Percentiles rank a stretch among this genome's conserved stretches.
Evolutionary conservation across 2,797 vertebrate genomes (phyloP).

Genomic region (Acrocephalus scirpaceus): DNA sequence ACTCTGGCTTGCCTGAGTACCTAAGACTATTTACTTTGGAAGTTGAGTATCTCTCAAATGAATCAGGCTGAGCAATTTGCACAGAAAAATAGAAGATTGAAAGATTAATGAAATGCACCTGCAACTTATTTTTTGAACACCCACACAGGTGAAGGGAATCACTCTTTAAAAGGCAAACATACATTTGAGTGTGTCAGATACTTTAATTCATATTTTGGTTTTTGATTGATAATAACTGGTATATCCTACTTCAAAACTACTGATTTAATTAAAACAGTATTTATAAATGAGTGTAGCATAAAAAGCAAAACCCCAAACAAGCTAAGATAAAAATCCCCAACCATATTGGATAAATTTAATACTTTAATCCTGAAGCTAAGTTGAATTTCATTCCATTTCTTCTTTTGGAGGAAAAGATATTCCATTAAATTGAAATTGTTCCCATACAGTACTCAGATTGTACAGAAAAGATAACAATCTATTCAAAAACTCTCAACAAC

Average conservation of each 20-base stretch:
- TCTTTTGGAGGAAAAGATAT: background rate
- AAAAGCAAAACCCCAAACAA: background rate
- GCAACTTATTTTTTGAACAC: background rate
- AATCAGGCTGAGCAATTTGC: slow-evolving; percentile 27
- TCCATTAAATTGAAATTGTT: background rate
- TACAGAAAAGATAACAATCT: background rate
- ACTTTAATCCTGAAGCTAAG: background rate
- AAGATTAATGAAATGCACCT: slow-evolving; percentile 40
- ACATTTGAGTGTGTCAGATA: background rate
- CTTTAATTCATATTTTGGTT: background rate
- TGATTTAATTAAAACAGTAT: background rate
- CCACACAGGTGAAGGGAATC: background rate
- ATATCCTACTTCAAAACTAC: background rate
- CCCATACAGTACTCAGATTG: background rate
- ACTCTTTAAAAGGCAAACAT: background rate
- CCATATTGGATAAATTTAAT: background rate
- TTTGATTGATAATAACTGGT: background rate
- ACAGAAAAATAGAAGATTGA: background rate
- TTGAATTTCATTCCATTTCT: background rate
- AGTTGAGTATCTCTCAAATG: slow-evolving; percentile 19
- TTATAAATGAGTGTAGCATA: background rate
- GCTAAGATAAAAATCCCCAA: background rate
- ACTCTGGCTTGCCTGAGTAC: background rate
- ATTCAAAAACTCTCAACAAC: background rate
- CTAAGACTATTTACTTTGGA: slow-evolving; percentile 3